Conservation (phyloP, 2,113 vertebrate genomes). For the Pachyramphus minor region DNA sequence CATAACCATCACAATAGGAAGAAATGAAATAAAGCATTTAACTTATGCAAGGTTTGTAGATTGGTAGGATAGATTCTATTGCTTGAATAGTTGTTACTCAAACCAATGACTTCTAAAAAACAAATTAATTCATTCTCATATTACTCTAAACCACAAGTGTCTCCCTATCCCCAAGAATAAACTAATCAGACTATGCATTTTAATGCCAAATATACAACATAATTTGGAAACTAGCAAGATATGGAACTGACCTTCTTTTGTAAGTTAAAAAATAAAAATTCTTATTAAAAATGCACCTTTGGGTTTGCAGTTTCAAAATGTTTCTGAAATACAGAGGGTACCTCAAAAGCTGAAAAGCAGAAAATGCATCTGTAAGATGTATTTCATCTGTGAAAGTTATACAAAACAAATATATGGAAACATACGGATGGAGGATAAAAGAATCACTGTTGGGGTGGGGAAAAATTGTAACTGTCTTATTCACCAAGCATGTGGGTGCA, state of each 20-base stretch:
- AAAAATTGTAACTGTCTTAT: neutral
- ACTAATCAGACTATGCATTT: rapidly evolving
- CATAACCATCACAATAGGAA: neutral
- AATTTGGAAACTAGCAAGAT: neutral
- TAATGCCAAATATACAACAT: neutral
- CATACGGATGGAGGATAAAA: neutral
- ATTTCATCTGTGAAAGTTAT: too few species aligned
- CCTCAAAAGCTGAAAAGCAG: neutral
- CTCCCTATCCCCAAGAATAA: neutral
- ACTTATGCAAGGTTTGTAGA: neutral
- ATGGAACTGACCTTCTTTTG: neutral
- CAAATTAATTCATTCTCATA: neutral
- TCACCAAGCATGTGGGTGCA: rapidly evolving
- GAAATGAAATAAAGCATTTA: neutral
- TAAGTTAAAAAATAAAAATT: neutral
- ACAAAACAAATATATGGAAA: neutral
- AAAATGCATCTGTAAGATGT: neutral
- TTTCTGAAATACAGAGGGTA: neutral
- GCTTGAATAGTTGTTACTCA: neutral
- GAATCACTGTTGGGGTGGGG: neutral
- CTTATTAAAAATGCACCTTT: neutral
- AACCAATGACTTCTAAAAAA: constrained; percentile 1
- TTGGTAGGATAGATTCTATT: neutral
- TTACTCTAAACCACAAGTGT: neutral
- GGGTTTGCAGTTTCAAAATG: neutral